Percentiles rank a stretch among this genome's conserved stretches.
phyloP scores from a whole-genome alignment of 1,140 invertebrate genomes.

The Caenorhabditis brenneri region DNA sequence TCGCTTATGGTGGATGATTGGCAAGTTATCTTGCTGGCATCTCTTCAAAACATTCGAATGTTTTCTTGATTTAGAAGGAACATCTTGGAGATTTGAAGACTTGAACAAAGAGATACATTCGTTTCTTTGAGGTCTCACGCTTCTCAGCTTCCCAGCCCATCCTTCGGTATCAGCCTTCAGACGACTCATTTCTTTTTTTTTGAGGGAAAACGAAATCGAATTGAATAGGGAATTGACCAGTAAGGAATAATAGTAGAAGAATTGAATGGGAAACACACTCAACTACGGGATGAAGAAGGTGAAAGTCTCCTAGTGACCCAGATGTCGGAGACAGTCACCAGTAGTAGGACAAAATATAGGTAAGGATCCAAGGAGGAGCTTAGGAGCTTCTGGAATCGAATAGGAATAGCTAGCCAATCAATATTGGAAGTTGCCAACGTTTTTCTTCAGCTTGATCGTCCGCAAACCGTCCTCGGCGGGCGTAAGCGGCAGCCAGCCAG shows the following conservation, averaged over 20 bases:
- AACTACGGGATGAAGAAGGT: conserved; percentile 2
- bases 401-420: background rate
- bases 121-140: background rate
- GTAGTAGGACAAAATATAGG: background rate
- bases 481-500: conserved; percentile 35
- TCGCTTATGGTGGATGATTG: background rate
- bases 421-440: background rate
- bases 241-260: background rate
- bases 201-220: background rate
- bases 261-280: background rate
- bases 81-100: background rate
- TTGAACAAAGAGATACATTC: background rate
- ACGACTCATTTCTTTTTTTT: background rate
- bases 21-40: conserved; percentile 10
- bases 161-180: background rate
- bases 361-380: background rate
- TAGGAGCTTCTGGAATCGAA: background rate
- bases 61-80: background rate
- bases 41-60: background rate
- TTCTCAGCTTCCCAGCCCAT: background rate
- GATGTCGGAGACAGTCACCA: background rate
- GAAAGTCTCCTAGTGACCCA: conserved; percentile 37
- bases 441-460: conserved; percentile 37
- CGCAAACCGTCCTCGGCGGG: background rate
- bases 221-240: background rate